Evolutionary conservation across 2,888 invertebrate genomes (phyloP).

Genomic region (Oligia fasciuncula): DNA sequence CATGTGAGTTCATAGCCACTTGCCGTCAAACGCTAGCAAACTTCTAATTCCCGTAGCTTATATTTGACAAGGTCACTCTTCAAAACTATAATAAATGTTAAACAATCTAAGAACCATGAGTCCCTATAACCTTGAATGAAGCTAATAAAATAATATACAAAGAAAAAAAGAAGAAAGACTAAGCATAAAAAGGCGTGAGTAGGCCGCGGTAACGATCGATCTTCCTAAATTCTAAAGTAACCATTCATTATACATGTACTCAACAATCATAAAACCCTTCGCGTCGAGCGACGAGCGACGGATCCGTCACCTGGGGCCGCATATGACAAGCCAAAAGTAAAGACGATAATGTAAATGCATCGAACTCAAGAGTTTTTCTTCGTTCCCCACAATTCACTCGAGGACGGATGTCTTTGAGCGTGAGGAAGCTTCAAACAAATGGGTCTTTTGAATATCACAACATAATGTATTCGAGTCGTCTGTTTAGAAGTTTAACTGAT

Average conservation of each 20-base stretch:
- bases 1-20: slow-evolving; percentile 41
- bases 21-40: slow-evolving; percentile 32
- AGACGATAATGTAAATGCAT: slow-evolving; percentile 79
- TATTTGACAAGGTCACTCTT: slow-evolving; percentile 32
- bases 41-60: slow-evolving; percentile 37
- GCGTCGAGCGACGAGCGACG: slow-evolving; percentile 61
- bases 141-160: background rate
- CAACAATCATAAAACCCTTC: slow-evolving; percentile 69
- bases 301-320: slow-evolving; percentile 70
- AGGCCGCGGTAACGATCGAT: slow-evolving; percentile 41
- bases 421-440: slow-evolving; percentile 72
- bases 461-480: slow-evolving; percentile 55
- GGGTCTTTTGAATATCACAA: slow-evolving; percentile 42
- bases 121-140: background rate
- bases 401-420: slow-evolving; percentile 70
- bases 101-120: background rate
- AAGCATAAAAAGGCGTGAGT: slow-evolving; percentile 12
- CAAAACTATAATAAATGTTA: slow-evolving; percentile 12
- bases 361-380: slow-evolving; percentile 71
- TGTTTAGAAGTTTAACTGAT: slow-evolving; percentile 58
- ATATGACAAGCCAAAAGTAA: slow-evolving; percentile 75
- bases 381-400: slow-evolving; percentile 71
- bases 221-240: slow-evolving; percentile 61
- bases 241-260: slow-evolving; percentile 66
- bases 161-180: background rate